A percentile compares a stretch with the other conserved stretches of the same genome.
Conservation (phyloP, 2,888 invertebrate genomes). For the Cephus runcator region DNA sequence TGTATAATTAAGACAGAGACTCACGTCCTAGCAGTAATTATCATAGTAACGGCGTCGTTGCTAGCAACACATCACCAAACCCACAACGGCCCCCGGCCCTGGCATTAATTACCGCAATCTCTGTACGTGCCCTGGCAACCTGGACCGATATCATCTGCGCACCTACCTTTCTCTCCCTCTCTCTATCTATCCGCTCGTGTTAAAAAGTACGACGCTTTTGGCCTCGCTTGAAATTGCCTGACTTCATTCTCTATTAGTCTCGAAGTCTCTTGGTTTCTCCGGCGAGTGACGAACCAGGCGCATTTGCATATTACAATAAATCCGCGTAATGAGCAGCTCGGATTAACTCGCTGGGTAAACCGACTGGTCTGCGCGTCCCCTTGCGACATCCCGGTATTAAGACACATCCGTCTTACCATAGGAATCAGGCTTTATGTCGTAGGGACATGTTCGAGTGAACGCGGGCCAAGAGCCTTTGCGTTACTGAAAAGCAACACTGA, state of each 20-base stretch:
- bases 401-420: neutral
- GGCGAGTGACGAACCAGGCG: constrained; percentile 14
- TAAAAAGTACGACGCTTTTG: neutral
- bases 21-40: constrained; percentile 53
- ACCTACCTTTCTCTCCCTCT: neutral
- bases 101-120: constrained; percentile 61
- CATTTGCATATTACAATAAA: constrained; percentile 24
- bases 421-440: constrained; percentile 9
- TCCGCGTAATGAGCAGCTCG: constrained; percentile 15
- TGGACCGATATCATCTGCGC: constrained; percentile 5
- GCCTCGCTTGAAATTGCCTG: neutral
- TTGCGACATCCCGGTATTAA: neutral
- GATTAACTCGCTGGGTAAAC: constrained; percentile 10
- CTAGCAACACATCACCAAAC: constrained; percentile 48
- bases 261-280: constrained; percentile 2
- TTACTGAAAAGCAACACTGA: neutral
- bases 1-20: constrained; percentile 49
- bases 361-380: neutral
- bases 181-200: neutral
- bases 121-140: constrained; percentile 49
- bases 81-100: constrained; percentile 36
- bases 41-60: constrained; percentile 52
- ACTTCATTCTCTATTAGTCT: neutral
- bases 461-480: constrained; percentile 18
- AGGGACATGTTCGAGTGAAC: constrained; percentile 23